Conservation (phyloP, 1,140 invertebrate genomes). For the Heliconius nattereri region DNA sequence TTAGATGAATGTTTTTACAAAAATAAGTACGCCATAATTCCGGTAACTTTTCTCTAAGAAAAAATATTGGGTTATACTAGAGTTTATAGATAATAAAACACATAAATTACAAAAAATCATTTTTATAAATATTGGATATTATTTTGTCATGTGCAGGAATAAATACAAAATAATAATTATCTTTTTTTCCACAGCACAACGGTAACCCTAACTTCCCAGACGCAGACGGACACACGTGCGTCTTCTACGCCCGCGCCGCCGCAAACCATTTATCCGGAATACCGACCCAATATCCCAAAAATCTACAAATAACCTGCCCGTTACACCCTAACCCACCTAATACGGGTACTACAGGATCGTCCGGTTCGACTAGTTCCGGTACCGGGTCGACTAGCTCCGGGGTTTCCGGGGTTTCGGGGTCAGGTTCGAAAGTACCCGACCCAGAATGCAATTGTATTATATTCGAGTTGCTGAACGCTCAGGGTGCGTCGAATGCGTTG, state of each 20-base stretch:
- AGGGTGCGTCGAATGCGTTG: constrained; percentile 72
- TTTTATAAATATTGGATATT: too few relatives aligned
- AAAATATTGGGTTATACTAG: too few relatives aligned
- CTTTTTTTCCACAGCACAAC: constrained; percentile 66
- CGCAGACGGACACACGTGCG: constrained; percentile 74
- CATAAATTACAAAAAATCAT: too few relatives aligned
- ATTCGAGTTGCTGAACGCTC: constrained; percentile 72
- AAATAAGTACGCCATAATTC: too few relatives aligned
- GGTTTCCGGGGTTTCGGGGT: constrained; percentile 56
- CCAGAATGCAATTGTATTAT: constrained; percentile 76
- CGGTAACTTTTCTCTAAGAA: too few relatives aligned
- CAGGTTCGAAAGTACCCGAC: constrained; percentile 54
- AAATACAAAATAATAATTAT: not conserved
- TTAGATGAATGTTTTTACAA: too few relatives aligned
- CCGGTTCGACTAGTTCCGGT: constrained; percentile 57
- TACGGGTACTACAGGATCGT: constrained; percentile 58
- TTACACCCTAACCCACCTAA: constrained; percentile 65
- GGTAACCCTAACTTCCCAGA: constrained; percentile 79
- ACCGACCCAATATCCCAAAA: constrained; percentile 68
- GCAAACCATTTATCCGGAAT: constrained; percentile 75
- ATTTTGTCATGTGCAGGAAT: too few relatives aligned
- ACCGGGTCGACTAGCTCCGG: constrained; percentile 67
- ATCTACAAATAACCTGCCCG: constrained; percentile 72
- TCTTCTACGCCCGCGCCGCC: constrained; percentile 77
- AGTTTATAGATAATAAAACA: too few relatives aligned